Evolutionary conservation across 2,797 vertebrate genomes (phyloP), one percentile per base, ranked within the genome.

Genomic region (Galaxias olidus): DNA sequence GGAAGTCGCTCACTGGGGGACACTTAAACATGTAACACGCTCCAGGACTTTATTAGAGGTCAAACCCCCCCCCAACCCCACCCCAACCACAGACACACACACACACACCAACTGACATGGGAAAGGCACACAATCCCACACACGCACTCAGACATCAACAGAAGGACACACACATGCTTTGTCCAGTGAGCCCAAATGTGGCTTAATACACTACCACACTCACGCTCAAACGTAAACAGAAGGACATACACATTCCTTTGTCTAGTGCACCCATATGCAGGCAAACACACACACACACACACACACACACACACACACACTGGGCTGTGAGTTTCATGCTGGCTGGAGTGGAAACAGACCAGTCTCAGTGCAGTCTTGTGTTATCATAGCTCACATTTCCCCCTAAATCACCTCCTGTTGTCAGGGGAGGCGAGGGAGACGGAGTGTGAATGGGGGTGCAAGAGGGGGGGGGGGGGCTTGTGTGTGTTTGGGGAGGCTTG

Each of bases 21-120:
- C 77, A 69, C 76, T 86, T 86, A 76, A 85, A 85, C 80, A 79
- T 83, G 83, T 76, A 86, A 69, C 84, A 82, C 80, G 69, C 62
- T 57, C 13, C 9, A 14, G 45, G 20, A 8, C 19, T 30, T 14
- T 13, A 9, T n/a, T 17, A 9, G 49, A 50, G n/a, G 20, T 11
- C 30, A 10, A 46, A n/a, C 45, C 13, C 74, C 15, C 78, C 75
- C 83, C 74, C 78, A 17, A 12, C 43, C 69, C 5, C 12, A n/a
- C n/a, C n/a, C n/a, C n/a, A n/a, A n/a, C n/a, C n/a, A n/a, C n/a
- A n/a, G n/a, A 20, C 44, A 15, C 4, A 60, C 44, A 19, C 15
- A 18, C 43, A 11, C 57, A 59, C 55, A 57, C 55, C 30, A 10
- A 47, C 45, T 10, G 10, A 47, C 45, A 47, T 14, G 30, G 30